Conservation (phyloP, 2,888 invertebrate species). For the Tetragnatha montana region DNA sequence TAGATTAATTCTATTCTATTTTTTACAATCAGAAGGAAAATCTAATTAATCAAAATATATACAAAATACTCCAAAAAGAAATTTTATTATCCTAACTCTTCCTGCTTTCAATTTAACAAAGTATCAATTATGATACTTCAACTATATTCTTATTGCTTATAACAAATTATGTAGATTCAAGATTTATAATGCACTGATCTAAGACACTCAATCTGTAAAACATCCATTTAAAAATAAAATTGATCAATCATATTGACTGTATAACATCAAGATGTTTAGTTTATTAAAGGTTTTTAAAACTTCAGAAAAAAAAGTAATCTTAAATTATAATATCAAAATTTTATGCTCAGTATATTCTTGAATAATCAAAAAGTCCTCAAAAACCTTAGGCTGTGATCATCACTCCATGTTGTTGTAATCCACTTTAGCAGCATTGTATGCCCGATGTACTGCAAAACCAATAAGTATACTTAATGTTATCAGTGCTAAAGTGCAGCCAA, state of each 20-base stretch:
- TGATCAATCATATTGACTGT: too few species aligned
- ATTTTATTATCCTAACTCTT: neutral
- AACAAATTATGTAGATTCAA: neutral
- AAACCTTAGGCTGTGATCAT: neutral
- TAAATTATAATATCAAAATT: too few species aligned
- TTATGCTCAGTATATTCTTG: too few species aligned
- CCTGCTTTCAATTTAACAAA: neutral
- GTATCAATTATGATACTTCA: too few species aligned
- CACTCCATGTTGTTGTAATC: conserved; percentile 67
- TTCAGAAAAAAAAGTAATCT: too few species aligned
- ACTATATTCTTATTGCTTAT: neutral
- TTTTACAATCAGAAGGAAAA: too few species aligned
- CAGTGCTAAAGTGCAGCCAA: conserved; percentile 60
- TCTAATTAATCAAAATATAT: too few species aligned
- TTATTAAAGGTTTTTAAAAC: too few species aligned
- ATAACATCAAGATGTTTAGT: too few species aligned
- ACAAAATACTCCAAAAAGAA: too few species aligned
- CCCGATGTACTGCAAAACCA: conserved; percentile 66
- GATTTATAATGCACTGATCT: neutral
- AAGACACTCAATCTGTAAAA: neutral
- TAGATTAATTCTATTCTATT: too few species aligned
- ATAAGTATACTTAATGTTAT: conserved; percentile 61
- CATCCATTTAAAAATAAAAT: too few species aligned
- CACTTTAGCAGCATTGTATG: conserved; percentile 62
- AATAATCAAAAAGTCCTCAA: neutral